Conservation (phyloP, 2,797 vertebrate species). For the Sandelia bainsii region DNA sequence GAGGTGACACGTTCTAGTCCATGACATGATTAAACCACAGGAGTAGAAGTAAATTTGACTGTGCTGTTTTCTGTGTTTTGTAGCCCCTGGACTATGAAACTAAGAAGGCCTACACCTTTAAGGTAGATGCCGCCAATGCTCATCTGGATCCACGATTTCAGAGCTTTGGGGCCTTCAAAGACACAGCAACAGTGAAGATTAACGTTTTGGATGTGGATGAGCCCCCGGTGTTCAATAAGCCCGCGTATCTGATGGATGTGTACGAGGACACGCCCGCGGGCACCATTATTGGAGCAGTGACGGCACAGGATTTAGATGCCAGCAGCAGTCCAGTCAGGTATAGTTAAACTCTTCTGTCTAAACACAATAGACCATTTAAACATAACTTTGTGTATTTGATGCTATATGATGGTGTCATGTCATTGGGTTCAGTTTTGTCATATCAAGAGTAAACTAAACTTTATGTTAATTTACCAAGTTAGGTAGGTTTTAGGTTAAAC, state of each 20-base stretch:
- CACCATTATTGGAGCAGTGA: constrained; percentile 96
- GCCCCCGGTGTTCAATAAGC: constrained; percentile 95
- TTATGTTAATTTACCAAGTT: no score
- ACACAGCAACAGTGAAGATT: constrained; percentile 97
- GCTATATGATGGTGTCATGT: neutral
- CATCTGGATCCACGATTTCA: constrained; percentile 94
- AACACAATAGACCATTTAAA: constrained; percentile 1
- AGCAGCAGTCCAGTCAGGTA: constrained; percentile 94
- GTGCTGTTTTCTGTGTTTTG: neutral
- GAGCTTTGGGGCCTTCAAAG: constrained; percentile 94
- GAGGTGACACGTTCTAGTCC: neutral
- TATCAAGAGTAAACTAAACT: no score
- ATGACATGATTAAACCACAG: neutral
- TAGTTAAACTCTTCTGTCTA: constrained; percentile 49
- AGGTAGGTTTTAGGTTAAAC: no score
- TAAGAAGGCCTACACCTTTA: constrained; percentile 97
- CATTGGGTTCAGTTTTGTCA: neutral
- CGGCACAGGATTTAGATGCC: constrained; percentile 95
- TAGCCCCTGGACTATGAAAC: constrained; percentile 96
- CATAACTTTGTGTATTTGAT: neutral
- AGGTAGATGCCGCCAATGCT: constrained; percentile 95
- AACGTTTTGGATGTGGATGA: constrained; percentile 96
- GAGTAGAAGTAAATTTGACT: constrained; percentile 8
- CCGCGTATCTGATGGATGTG: constrained; percentile 94
- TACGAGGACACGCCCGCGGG: constrained; percentile 95